Percentiles rank a stretch among this genome's conserved stretches.
phyloP scores from a whole-genome alignment of 1,140 invertebrate species.

The Drosophila ananassae region DNA sequence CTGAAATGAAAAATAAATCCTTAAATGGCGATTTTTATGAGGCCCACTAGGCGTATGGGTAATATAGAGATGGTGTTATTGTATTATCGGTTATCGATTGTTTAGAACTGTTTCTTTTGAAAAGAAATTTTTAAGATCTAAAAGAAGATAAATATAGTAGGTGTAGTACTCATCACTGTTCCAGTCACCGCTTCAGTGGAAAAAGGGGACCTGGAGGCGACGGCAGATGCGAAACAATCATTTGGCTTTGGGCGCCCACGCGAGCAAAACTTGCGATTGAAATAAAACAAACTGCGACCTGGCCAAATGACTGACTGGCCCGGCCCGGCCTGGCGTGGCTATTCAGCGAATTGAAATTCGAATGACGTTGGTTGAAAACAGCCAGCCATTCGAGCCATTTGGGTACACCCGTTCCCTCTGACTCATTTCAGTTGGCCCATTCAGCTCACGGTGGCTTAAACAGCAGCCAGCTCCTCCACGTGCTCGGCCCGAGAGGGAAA shows the following conservation, averaged over 20 bases:
- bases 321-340: conserved; percentile 2
- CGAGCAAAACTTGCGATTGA: conserved; percentile 60
- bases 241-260: conserved; percentile 52
- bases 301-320: conserved; percentile 46
- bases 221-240: conserved; percentile 37
- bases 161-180: conserved; percentile 2
- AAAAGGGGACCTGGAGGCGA: neutral
- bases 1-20: neutral
- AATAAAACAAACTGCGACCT: conserved; percentile 59
- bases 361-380: conserved; percentile 46
- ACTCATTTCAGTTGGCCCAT: conserved; percentile 19
- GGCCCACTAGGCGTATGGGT: neutral
- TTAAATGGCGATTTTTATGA: neutral
- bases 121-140: neutral
- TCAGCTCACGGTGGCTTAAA: conserved; percentile 28
- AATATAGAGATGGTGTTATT: neutral
- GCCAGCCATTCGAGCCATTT: neutral
- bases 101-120: too few relatives aligned
- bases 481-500: conserved; percentile 12
- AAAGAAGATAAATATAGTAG: neutral
- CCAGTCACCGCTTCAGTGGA: conserved; percentile 1
- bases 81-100: too few relatives aligned
- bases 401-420: conserved; percentile 19
- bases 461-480: conserved; percentile 34
- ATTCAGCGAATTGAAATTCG: conserved; percentile 49